These are phyloP conservation scores for Drosophila sturtevanti DNA, from an alignment of 1,140 invertebrate species.

Conservation along the genomic window DNA sequence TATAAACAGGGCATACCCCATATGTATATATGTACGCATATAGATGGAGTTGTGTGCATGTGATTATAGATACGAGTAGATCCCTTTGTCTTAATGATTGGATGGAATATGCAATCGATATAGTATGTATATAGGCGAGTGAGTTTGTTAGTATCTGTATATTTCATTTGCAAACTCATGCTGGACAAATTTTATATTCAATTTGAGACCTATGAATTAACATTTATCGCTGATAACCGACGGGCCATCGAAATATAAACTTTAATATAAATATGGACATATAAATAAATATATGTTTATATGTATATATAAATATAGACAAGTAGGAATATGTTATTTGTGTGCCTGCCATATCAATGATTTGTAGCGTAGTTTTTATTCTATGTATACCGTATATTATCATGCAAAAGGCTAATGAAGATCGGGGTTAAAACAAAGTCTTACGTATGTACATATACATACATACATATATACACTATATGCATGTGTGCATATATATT, in stretches of 20 bases:
- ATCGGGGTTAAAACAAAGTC: slow-evolving; percentile 28
- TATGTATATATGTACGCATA: slow-evolving; percentile 32
- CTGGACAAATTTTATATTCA: slow-evolving; percentile 10
- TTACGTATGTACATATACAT: slow-evolving; percentile 3
- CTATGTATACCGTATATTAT: slow-evolving; percentile 26
- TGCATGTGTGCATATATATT: slow-evolving; percentile 1
- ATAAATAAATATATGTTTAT: too few relatives aligned
- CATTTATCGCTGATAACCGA: slow-evolving; percentile 47
- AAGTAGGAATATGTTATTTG: not conserved
- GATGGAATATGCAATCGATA: slow-evolving; percentile 17
- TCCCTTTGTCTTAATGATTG: slow-evolving; percentile 58
- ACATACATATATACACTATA: slow-evolving; percentile 1
- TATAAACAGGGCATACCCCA: slow-evolving; percentile 35
- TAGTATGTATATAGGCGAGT: too few relatives aligned
- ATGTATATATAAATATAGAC: not conserved
- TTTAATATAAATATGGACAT: slow-evolving; percentile 7
- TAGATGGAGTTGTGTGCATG: slow-evolving; percentile 21
- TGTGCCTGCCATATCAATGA: slow-evolving; percentile 8
- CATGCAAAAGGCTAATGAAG: slow-evolving; percentile 35
- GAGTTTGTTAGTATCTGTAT: slow-evolving; percentile 13
- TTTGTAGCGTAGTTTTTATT: slow-evolving; percentile 13
- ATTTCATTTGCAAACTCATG: slow-evolving; percentile 1
- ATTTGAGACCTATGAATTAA: slow-evolving; percentile 26
- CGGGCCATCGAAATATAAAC: slow-evolving; percentile 29
- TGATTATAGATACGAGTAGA: slow-evolving; percentile 38